Evolutionary conservation across 2,113 vertebrate genomes (phyloP), one percentile per base, ranked within the genome.

Genomic region (Rhombomys opimus): DNA sequence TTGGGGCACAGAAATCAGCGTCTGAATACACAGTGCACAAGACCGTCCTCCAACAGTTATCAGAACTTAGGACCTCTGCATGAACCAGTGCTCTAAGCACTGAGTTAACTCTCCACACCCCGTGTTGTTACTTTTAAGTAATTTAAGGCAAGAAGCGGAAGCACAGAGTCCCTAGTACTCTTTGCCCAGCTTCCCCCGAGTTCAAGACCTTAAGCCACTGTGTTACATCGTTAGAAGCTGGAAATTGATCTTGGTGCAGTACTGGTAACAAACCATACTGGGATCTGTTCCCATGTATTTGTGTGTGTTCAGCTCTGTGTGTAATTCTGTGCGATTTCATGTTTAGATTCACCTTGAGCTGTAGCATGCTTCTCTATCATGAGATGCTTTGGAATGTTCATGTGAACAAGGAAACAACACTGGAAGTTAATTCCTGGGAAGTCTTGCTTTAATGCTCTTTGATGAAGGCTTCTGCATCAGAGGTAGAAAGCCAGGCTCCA

Each of bases 51-150:
- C 9, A 57, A 57, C 54, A 57, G 57, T 61, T 25, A 7, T 7
- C 81, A 41, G 80, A 82, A 8, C 81, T 57, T 13, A 41, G 81
- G 23, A 63, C 57, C 57, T 63, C 23, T 84, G 80, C n/a, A 63
- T 61, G 57, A 38, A 20, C 52, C 38, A n/a, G 35, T 82, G 80
- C 80, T 77, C 23, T 6, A 41, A 17, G 57, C 57, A 63, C n/a
- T 84, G 57, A 63, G 81, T 54, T 20, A 27, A 27, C 81, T 61
- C 35, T 61, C 35, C 1, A 12, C 2, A 4, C 20, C 57, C 57
- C 75, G 3, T 38, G 14, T 57, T 94, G 65, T 94, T 95, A 75
- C 35, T 95, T 91, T 91, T 80, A 78, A 94, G 89, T 91, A 61
- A 84, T 41, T 81, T 92, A 92, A 84, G 46, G 30, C 22, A 52